Evolutionary conservation across 2,797 vertebrate species (phyloP), one percentile per base, ranked within the genome.

Genomic region (Benthosema pterotum): DNA sequence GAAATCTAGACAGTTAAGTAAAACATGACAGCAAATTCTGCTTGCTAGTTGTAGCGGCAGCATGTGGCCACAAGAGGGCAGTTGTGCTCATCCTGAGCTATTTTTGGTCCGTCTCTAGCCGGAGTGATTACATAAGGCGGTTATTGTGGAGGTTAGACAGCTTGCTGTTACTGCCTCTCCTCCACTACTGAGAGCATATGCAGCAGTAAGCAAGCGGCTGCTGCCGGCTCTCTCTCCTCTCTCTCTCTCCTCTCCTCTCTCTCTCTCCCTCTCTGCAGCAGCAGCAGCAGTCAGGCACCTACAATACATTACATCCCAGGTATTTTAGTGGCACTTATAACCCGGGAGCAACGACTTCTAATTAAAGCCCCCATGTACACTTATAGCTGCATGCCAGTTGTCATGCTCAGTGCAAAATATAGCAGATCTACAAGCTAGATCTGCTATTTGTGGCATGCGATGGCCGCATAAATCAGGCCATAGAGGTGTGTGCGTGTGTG

Each of bases 111-210:
- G 80, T 86, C 85, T 88, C 88, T 82, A 86, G 78, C 83, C 81
- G 84, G 83, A 84, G 87, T 72, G 85, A 89, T 91, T 90, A 90
- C 87, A 91, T 90, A 91, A 92, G 85, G 79, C 61, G 45, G 87
- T 85, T 87, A 87, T 83, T 83, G 83, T 87, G 83, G 83, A 85
- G 83, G 86, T 86, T 86, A 87, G 83, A 87, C 82, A 80, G 80
- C 81, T 84, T 78, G 82, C 82, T 80, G 83, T 73, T 82, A 82
- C 82, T 42, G 9, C 82, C 77, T 80, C 79, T 80, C 81, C 78
- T 80, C 81, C 77, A 78, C 81, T 78, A 81, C 77, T 54, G 65
- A 28, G 78, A 87, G 84, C 76, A 82, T 83, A 78, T 86, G 83
- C 79, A 72, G 79, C 67, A 43, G 18, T 43, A 8, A 66, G 73